phyloP scores from a whole-genome alignment of 53 echinoderm and acorn worm species.

The Henricia sp. region DNA sequence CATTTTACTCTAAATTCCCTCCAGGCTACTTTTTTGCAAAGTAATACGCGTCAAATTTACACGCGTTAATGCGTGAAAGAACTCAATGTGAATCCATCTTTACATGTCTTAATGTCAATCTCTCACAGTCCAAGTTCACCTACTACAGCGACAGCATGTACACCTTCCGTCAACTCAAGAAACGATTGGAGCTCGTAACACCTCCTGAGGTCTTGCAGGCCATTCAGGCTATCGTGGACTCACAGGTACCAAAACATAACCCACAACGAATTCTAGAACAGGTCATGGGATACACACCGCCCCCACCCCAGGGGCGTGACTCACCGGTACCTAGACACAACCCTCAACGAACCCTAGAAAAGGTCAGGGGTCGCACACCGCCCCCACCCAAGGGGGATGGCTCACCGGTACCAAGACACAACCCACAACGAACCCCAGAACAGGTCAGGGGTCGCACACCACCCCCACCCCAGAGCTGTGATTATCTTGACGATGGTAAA shows the following conservation, averaged over 20 bases:
- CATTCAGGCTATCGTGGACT: constrained; percentile 81
- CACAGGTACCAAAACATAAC: constrained; percentile 60
- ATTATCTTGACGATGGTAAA: too few species aligned
- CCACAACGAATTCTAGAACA: neutral
- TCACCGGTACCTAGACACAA: neutral
- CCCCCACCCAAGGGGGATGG: too few species aligned
- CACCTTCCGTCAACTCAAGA: constrained; percentile 68
- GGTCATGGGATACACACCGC: neutral
- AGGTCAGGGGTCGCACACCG: too few species aligned
- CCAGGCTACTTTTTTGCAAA: too few species aligned
- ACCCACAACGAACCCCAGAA: neutral
- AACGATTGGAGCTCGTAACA: constrained; percentile 68
- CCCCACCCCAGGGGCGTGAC: neutral
- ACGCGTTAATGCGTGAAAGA: too few species aligned
- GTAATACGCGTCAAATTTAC: too few species aligned
- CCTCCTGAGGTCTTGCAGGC: constrained; percentile 70
- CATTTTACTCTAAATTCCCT: too few species aligned
- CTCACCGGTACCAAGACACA: neutral
- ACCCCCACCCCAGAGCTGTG: too few species aligned
- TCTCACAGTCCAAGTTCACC: constrained; percentile 72
- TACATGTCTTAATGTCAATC: too few species aligned
- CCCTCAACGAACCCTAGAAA: neutral
- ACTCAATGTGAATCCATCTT: too few species aligned
- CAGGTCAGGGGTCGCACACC: too few species aligned
- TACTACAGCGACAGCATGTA: constrained; percentile 81